Conservation (phyloP, 2,113 vertebrate species). For the Pterocles gutturalis region DNA sequence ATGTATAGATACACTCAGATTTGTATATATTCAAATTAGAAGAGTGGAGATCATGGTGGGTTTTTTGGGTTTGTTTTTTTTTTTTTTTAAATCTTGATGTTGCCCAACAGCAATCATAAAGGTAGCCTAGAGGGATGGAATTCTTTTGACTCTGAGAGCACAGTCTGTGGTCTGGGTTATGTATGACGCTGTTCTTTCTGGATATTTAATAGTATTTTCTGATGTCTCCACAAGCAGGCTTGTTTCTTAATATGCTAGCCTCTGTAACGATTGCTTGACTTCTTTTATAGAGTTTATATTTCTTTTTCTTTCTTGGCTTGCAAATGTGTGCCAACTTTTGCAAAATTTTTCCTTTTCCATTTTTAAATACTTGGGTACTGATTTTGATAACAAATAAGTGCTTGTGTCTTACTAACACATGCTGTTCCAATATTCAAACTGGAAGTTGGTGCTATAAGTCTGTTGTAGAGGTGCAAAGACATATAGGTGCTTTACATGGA, state of each 20-base stretch:
- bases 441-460: not conserved
- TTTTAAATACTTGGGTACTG: not conserved
- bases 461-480: not conserved
- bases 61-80: not conserved
- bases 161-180: not conserved
- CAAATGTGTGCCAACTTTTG: not conserved
- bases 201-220: not conserved
- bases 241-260: not conserved
- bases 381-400: not conserved
- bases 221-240: not conserved
- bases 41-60: not conserved
- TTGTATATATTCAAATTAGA: not conserved
- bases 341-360: not conserved
- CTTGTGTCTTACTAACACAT: rapidly evolving
- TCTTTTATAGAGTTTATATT: not conserved
- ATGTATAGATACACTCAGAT: not conserved
- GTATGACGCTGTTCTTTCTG: not conserved
- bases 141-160: not conserved
- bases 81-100: not conserved
- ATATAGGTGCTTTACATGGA: not conserved
- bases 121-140: not conserved
- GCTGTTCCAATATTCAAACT: not conserved
- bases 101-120: not conserved
- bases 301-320: not conserved
- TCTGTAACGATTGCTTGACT: not conserved